Percentiles rank a stretch among this genome's conserved stretches.
phyloP scores from a whole-genome alignment of 2,888 invertebrate genomes.

The Heliconius hortense region DNA sequence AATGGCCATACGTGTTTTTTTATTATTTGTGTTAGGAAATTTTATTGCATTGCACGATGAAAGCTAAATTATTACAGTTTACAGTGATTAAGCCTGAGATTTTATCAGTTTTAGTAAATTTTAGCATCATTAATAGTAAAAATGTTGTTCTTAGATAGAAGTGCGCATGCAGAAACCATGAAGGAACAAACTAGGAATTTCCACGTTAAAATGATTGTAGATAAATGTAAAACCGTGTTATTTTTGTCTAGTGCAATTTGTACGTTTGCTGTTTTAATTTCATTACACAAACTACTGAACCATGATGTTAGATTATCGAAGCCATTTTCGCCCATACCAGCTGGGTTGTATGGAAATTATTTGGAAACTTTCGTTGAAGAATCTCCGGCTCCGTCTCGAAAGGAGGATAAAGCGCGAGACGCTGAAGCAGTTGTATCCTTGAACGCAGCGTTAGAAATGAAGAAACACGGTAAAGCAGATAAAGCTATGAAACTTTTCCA shows the following conservation, averaged over 20 bases:
- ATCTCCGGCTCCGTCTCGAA: constrained; percentile 49
- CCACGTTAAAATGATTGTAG: constrained; percentile 68
- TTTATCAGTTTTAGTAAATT: constrained; percentile 53
- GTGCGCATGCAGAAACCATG: constrained; percentile 62
- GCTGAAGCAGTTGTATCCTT: constrained; percentile 92
- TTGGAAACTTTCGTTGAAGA: constrained; percentile 63
- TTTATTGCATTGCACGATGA: constrained; percentile 66
- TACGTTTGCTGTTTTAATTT: constrained; percentile 69
- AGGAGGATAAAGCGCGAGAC: constrained; percentile 60
- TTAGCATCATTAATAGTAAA: constrained; percentile 51
- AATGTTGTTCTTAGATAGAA: constrained; percentile 74
- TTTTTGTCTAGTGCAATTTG: constrained; percentile 73
- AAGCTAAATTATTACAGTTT: constrained; percentile 63
- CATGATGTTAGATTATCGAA: constrained; percentile 66
- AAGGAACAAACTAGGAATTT: constrained; percentile 58
- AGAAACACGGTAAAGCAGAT: constrained; percentile 89
- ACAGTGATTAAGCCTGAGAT: constrained; percentile 53
- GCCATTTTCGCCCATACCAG: constrained; percentile 73
- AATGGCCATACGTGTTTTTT: constrained; percentile 72
- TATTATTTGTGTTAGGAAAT: constrained; percentile 67
- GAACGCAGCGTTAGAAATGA: constrained; percentile 92
- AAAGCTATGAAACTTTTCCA: constrained; percentile 93
- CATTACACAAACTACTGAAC: constrained; percentile 67
- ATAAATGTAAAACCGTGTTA: constrained; percentile 71
- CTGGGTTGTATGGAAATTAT: constrained; percentile 69